Percentiles rank a stretch among this genome's conserved stretches.
These are phyloP conservation scores for Julus scanicus DNA, from an alignment of 2,888 invertebrate genomes.

Conservation along the genomic window DNA sequence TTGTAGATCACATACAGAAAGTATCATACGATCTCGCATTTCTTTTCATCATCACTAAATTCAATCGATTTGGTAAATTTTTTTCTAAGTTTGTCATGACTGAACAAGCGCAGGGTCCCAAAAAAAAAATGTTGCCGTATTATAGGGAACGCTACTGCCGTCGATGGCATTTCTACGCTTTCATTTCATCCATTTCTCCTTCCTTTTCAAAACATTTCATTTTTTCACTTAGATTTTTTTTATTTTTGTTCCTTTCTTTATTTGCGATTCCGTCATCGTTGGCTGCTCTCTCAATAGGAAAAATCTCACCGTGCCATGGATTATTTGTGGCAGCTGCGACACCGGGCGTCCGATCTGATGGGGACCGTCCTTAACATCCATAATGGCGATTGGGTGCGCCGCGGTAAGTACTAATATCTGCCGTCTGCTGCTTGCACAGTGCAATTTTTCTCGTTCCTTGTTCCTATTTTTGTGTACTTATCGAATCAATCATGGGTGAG, in stretches of 20 bases:
- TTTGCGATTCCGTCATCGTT: not conserved
- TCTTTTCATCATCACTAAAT: not conserved
- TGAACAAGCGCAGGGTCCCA: not conserved
- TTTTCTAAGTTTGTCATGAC: not conserved
- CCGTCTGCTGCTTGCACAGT: not conserved
- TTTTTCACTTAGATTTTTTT: not conserved
- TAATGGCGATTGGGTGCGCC: slow-evolving; percentile 96
- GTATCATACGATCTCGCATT: not conserved
- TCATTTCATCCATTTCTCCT: slow-evolving; percentile 3
- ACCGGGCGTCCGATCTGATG: slow-evolving; percentile 91
- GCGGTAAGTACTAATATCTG: slow-evolving; percentile 67
- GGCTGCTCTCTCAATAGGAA: slow-evolving; percentile 69
- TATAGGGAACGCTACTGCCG: not conserved
- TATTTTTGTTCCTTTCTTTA: slow-evolving; percentile 49
- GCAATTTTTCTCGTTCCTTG: not conserved
- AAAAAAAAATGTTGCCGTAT: not conserved
- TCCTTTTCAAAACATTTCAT: slow-evolving; percentile 43
- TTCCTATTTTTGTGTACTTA: not conserved
- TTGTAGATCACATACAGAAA: not conserved
- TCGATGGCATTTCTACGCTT: not conserved
- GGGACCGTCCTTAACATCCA: slow-evolving; percentile 98
- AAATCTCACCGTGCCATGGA: slow-evolving; percentile 98
- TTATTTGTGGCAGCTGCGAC: slow-evolving; percentile 92
- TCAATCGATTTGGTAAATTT: not conserved
- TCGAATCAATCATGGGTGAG: not conserved